Evolutionary conservation across 2,888 invertebrate genomes (phyloP), one percentile per base, ranked within the genome.

Genomic region (Drosophila prolongata): DNA sequence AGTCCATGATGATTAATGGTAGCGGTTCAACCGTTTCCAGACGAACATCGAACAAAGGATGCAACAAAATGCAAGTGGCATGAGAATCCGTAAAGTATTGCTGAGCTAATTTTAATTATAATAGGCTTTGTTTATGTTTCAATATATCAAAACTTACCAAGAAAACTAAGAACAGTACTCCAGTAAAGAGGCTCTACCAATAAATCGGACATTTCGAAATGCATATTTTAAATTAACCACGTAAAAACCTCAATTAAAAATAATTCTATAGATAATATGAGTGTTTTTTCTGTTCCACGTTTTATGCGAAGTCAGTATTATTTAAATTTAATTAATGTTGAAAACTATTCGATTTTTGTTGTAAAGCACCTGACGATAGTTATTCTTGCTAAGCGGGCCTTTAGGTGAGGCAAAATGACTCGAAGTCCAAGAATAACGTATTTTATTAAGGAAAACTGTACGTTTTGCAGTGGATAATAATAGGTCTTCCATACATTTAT

Each of bases 61-160:
- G 80, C 85, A 81, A 64, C 35, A 85, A 37, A 40, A 85, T 65
- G 47, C 85, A 89, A 4, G 79, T 89, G 8, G 75, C 34, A 66
- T 77, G 77, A 1, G 68, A 77, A 8, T 75, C 66, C 35, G n/a
- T 14, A 40, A 80, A 75, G 46, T 60, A 77, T 66, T 75, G 59
- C 46, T 78, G 78, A 35, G 71, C 87, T 88, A 35, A n/a, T 27
- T 19, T 37, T 24, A 37, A 40, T 19, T 11, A 47, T 30, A 13
- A 50, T 3, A 42, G 3, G 0, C 10, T 24, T 8, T 44, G 9
- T 3, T 11, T 11, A 9, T 6, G 1, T 10, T 11, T 14, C 0
- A 34, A 44, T 3, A 37, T n/a, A 6, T 10, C 2, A 30, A 46
- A 57, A 50, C 78, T 75, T 38, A 89, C 85, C 76, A 3, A 89